Percentiles rank a stretch among this genome's conserved stretches.
These are phyloP conservation scores for Temnothorax nylanderi DNA, from an alignment of 1,140 invertebrate genomes.

Conservation along the genomic window DNA sequence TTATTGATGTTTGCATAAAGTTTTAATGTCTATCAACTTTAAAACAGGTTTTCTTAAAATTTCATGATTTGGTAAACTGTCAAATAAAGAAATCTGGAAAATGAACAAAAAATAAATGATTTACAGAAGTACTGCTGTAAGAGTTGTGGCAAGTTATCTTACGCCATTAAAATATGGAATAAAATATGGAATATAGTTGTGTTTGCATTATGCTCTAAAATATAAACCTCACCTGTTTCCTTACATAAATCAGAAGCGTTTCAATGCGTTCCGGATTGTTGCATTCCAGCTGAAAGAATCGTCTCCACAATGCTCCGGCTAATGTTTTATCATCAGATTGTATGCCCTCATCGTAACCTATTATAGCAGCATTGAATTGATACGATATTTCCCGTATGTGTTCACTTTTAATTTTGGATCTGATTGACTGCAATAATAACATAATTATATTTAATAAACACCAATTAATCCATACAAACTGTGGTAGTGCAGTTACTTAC, in stretches of 20 bases:
- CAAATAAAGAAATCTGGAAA: constrained; percentile 80
- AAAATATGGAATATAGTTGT: not conserved
- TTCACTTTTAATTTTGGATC: constrained; percentile 85
- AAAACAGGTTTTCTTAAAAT: constrained; percentile 81
- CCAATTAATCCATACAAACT: not conserved
- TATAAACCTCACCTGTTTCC: constrained; percentile 88
- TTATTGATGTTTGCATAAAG: not conserved
- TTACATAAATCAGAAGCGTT: constrained; percentile 89
- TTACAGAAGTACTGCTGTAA: not conserved
- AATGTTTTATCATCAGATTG: constrained; percentile 90
- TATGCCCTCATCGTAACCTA: constrained; percentile 95
- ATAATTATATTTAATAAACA: not conserved
- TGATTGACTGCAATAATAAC: constrained; percentile 59
- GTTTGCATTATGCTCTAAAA: constrained; percentile 16
- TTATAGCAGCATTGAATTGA: constrained; percentile 93
- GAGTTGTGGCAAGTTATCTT: constrained; percentile 63
- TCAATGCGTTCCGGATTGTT: constrained; percentile 89
- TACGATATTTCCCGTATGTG: constrained; percentile 89
- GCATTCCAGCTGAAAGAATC: constrained; percentile 89
- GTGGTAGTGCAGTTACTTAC: constrained; percentile 83
- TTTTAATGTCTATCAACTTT: constrained; percentile 77
- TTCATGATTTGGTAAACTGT: constrained; percentile 81
- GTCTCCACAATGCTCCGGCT: constrained; percentile 93
- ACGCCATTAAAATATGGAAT: constrained; percentile 58
- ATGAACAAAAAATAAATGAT: constrained; percentile 38